Conservation (phyloP, 2,888 invertebrate species). For the Nasonovia ribisnigri region DNA sequence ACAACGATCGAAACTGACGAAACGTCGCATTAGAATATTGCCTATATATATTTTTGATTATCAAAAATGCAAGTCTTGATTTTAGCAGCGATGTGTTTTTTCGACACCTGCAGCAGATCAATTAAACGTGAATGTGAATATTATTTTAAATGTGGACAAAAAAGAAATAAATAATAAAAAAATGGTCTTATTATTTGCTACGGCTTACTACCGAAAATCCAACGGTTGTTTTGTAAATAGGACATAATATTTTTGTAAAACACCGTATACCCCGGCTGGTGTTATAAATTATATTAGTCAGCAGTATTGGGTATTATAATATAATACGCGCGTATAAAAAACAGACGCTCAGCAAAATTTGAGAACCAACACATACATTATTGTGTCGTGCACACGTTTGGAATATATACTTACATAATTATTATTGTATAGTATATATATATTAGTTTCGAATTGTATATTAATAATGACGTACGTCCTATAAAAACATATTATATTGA, state of each 20-base stretch:
- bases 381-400: neutral
- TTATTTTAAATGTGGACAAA: neutral
- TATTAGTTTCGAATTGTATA: neutral
- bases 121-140: neutral
- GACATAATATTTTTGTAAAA: constrained; percentile 1
- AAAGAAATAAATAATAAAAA: neutral
- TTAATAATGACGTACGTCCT: neutral
- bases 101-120: neutral
- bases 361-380: neutral
- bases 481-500: neutral
- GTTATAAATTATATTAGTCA: neutral
- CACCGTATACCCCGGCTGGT: neutral
- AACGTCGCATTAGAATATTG: neutral
- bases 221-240: neutral
- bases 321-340: neutral
- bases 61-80: neutral
- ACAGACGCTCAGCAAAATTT: constrained; percentile 32
- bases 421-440: neutral
- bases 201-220: neutral
- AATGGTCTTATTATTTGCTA: neutral
- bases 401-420: neutral
- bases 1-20: neutral
- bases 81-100: neutral
- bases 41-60: neutral
- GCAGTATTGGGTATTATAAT: neutral